These are phyloP conservation scores for Ictidomys tridecemlineatus DNA, from an alignment of 2,113 vertebrate genomes.

Conservation along the genomic window DNA sequence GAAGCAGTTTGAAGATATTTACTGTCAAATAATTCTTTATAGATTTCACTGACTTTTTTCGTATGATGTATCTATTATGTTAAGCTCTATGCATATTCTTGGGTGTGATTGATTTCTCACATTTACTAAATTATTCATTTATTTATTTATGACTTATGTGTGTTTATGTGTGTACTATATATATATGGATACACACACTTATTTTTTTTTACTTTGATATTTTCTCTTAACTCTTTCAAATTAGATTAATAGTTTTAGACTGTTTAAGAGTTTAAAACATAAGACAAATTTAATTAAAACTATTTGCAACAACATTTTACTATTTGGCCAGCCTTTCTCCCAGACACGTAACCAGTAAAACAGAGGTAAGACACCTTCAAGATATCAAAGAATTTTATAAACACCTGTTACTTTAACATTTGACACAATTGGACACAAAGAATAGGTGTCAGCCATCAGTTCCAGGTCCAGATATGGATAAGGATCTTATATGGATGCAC, in stretches of 20 bases:
- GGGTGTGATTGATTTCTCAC: not conserved
- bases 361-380: not conserved
- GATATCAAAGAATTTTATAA: not conserved
- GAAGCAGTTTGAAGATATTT: not conserved
- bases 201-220: not conserved
- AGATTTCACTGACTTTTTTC: not conserved
- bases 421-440: not conserved
- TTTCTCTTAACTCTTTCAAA: not conserved
- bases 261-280: not conserved
- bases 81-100: not conserved
- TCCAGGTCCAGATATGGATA: not conserved
- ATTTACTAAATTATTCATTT: not conserved
- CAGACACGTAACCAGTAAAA: not conserved
- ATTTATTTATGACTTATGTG: not conserved
- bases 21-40: not conserved
- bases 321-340: not conserved
- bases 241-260: not conserved
- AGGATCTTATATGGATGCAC: no score
- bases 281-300: not conserved
- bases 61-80: not conserved
- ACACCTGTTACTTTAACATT: not conserved
- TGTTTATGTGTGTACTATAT: not conserved
- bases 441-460: not conserved
- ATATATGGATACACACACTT: accelerated
- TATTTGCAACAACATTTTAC: not conserved